Conservation (phyloP, 2,113 vertebrate species). For the Sakesphorus luctuosus region DNA sequence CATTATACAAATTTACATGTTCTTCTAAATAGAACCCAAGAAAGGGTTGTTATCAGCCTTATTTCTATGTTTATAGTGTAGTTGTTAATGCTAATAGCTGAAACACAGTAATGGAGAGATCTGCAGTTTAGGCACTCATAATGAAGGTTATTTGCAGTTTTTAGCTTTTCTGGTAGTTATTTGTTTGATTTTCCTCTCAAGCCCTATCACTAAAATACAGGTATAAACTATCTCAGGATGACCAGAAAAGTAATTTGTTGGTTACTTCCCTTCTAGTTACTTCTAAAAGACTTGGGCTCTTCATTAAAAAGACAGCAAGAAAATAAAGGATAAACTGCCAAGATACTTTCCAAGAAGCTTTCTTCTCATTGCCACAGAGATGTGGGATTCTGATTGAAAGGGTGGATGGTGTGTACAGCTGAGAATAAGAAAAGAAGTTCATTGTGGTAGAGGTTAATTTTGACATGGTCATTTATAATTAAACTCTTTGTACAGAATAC, state of each 20-base stretch:
- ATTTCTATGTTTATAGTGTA: neutral
- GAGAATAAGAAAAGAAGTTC: neutral
- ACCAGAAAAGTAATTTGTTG: neutral
- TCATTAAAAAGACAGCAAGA: neutral
- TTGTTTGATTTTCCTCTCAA: neutral
- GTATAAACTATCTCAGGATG: neutral
- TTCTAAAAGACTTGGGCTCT: neutral
- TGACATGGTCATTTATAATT: slow-evolving; percentile 3
- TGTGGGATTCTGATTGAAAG: slow-evolving; percentile 15
- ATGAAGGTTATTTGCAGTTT: neutral
- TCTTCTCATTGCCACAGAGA: slow-evolving; percentile 6
- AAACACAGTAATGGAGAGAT: neutral
- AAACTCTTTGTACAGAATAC: neutral
- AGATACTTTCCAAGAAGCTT: neutral
- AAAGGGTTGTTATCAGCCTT: neutral
- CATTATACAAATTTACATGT: neutral
- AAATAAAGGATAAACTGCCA: neutral
- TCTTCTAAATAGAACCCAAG: neutral
- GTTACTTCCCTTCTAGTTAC: neutral
- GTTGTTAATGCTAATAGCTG: neutral
- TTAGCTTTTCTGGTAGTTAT: neutral
- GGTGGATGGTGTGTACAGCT: neutral
- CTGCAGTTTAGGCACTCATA: neutral
- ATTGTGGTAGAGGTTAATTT: slow-evolving; percentile 31
- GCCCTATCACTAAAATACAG: neutral